phyloP scores from a whole-genome alignment of 2,797 vertebrate genomes.

The Notamacropus eugenii region DNA sequence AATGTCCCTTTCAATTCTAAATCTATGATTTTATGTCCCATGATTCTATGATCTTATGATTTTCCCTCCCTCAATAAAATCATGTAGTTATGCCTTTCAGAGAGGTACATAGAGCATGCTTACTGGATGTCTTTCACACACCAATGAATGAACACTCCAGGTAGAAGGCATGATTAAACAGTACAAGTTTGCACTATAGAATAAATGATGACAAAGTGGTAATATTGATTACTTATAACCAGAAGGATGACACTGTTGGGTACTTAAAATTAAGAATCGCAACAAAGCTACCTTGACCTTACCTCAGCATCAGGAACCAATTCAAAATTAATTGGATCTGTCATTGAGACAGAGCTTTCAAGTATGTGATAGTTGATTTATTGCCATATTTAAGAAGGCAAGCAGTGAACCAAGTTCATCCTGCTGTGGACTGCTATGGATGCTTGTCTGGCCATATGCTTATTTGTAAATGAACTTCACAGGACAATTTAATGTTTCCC shows the following conservation, averaged over 20 bases:
- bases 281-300: slow-evolving; percentile 79
- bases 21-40: background rate
- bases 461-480: slow-evolving; percentile 2
- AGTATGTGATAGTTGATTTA: slow-evolving; percentile 78
- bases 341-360: slow-evolving; percentile 68
- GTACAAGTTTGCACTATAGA: slow-evolving; percentile 22
- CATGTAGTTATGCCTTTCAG: background rate
- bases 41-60: background rate
- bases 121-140: background rate
- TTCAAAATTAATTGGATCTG: slow-evolving; percentile 76
- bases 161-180: slow-evolving; percentile 74
- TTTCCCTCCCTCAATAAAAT: background rate
- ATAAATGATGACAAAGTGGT: slow-evolving; percentile 76
- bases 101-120: background rate
- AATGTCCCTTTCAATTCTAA: background rate
- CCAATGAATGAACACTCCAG: background rate
- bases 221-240: slow-evolving; percentile 78
- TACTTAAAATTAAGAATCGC: slow-evolving; percentile 76
- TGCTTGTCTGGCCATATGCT: background rate
- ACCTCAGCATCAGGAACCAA: slow-evolving; percentile 68
- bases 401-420: slow-evolving; percentile 30
- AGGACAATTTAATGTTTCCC: background rate
- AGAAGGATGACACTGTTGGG: slow-evolving; percentile 60
- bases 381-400: slow-evolving; percentile 65
- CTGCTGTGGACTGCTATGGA: rapidly evolving